Conservation (phyloP, 2,888 invertebrate species). For the Spialia ferax region DNA sequence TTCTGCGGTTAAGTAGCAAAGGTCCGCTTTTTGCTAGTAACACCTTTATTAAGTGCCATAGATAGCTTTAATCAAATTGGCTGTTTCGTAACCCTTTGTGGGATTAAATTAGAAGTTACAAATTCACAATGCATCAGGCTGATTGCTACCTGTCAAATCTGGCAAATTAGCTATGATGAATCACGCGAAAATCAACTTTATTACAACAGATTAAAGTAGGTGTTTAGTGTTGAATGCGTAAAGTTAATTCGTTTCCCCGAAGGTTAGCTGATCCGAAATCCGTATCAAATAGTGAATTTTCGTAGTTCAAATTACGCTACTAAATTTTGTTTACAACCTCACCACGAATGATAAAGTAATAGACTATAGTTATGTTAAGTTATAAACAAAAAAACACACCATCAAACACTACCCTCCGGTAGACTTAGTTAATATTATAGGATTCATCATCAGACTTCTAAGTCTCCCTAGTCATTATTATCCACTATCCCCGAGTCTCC, state of each 20-base stretch:
- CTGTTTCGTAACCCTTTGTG: slow-evolving; percentile 47
- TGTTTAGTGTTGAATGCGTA: slow-evolving; percentile 10
- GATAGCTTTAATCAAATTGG: slow-evolving; percentile 40
- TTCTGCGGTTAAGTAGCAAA: slow-evolving; percentile 23
- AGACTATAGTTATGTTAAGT: neutral
- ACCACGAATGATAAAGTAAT: neutral
- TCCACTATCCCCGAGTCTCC: too few relatives aligned
- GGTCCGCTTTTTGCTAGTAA: slow-evolving; percentile 26
- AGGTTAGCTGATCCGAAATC: slow-evolving; percentile 36
- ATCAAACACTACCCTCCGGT: neutral
- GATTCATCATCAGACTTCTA: neutral
- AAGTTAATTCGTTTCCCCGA: slow-evolving; percentile 31
- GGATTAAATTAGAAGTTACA: slow-evolving; percentile 47
- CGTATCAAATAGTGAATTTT: slow-evolving; percentile 35
- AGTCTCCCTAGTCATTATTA: too few relatives aligned
- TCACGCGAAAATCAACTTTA: slow-evolving; percentile 24
- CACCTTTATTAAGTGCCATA: slow-evolving; percentile 38
- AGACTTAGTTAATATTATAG: neutral
- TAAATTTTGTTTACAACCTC: slow-evolving; percentile 1
- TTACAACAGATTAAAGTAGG: slow-evolving; percentile 13
- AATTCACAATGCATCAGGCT: slow-evolving; percentile 46
- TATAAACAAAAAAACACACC: too few relatives aligned
- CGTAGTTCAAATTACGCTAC: slow-evolving; percentile 27
- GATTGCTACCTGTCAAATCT: slow-evolving; percentile 45
- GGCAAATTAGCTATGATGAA: slow-evolving; percentile 26